Evolutionary conservation across 2,113 vertebrate species (phyloP), one percentile per base, ranked within the genome.

Genomic region (Rana temporaria): DNA sequence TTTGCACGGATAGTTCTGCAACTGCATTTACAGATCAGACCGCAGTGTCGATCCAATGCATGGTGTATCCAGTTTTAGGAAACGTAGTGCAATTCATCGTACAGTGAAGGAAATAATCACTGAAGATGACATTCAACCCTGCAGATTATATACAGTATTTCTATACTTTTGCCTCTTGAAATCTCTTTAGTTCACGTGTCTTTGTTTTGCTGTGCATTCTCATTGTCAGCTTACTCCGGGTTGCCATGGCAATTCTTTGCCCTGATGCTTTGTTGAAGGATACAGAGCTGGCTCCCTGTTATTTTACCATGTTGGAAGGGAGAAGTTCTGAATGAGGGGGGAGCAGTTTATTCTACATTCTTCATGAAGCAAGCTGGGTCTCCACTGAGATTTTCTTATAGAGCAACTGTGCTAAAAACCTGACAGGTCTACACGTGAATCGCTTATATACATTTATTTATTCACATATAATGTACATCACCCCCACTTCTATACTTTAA

Each of bases 191-290:
- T 55, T 30, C 73, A 4, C 59, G 53, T 24, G 60, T n/a, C 42
- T 70, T 16, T 64, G 0, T 38, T n/a, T 75, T 42, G 19, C 6
- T 62, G 19, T 63, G 72, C 20, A 77, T 75, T 62, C 77, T 60
- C 38, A 30, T 66, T 80, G 78, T 75, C 19, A 60, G 84, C 16
- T 19, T 84, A 48, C 26, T 30, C 42, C 16, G 6, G 30, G 79
- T 77, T 82, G 72, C 80, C 71, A 82, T 75, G 71, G 80, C n/a
- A 60, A 82, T 67, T 18, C 65, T 67, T 82, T 75, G 80, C 60
- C 63, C 62, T 56, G 71, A 42, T 68, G 70, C 71, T 82, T 73
- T 75, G 80, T 82, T 82, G 63, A 82, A 82, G 80, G 62, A 82
- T 82, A 67, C 72, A 75, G 32, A 75, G 20, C 16, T 34, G 32